Percentiles rank a stretch among this genome's conserved stretches.
Conservation (phyloP, 2,113 vertebrate species). For the Eonycteris spelaea region DNA sequence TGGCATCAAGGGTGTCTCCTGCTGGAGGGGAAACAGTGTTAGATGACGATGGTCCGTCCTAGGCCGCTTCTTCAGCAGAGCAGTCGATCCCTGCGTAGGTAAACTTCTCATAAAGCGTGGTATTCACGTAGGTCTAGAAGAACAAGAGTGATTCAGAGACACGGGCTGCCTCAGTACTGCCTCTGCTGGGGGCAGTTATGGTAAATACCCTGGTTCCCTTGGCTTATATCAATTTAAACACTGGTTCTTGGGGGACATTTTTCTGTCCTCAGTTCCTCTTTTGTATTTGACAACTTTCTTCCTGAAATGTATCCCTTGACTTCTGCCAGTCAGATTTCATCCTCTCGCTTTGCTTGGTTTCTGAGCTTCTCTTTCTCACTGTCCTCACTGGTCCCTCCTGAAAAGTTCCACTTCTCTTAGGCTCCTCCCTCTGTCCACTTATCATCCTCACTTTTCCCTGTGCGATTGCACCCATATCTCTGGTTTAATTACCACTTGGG, state of each 20-base stretch:
- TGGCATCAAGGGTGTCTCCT: background rate
- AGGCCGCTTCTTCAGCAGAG: slow-evolving; percentile 92
- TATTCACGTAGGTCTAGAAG: slow-evolving; percentile 91
- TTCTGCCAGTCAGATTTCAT: background rate
- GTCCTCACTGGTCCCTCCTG: background rate
- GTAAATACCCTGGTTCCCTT: background rate
- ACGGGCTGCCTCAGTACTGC: background rate
- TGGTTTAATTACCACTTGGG: background rate
- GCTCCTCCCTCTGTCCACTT: background rate
- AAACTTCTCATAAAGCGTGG: slow-evolving; percentile 92
- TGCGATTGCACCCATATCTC: background rate
- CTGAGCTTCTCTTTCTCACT: background rate
- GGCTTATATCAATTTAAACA: background rate
- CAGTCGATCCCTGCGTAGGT: slow-evolving; percentile 93
- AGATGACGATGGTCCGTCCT: background rate
- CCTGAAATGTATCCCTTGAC: background rate
- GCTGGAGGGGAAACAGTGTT: background rate
- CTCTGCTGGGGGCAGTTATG: accelerated
- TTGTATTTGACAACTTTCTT: background rate
- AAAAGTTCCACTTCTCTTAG: background rate
- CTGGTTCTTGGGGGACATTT: background rate
- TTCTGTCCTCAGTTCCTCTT: background rate
- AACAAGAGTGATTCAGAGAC: slow-evolving; percentile 12
- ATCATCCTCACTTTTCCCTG: background rate
- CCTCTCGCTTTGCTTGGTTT: background rate